Evolutionary conservation across 1,140 invertebrate species (phyloP), one percentile per base, ranked within the genome.

Genomic region (Bilobella aurantiaca): DNA sequence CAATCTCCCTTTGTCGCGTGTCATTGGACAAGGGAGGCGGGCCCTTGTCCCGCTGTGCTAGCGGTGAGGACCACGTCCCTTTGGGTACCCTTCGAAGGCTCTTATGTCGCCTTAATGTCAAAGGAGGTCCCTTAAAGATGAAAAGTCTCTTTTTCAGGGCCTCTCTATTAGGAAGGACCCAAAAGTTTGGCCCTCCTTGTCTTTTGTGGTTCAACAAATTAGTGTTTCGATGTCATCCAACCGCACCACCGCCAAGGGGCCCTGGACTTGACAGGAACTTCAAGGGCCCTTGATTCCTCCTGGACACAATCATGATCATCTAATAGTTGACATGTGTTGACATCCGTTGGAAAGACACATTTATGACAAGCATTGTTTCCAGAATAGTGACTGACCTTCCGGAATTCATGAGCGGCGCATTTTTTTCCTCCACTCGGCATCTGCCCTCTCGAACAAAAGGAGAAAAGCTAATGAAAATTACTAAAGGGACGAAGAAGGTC

Each of bases 1-100:
- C 8, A 8, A 12, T 31, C 25, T 56, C 57, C 57, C 57, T 31
- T 59, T 62, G 59, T 62, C 59, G 59, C 59, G 59, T 62, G 59
- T 62, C 59, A 37, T 18, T 62, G n/a, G n/a, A n/a, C 3, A 3
- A 25, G 3, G 58, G 59, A 30, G 21, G 23, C 14, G 23, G 23
- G 12, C 21, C 23, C 29, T 58, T 58, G 3, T 23, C 57, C 3
- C 28, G 25, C 57, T 58, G 57, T 16, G n/a, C n/a, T n/a, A n/a
- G n/a, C 14, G 21, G 57, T 31, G 49, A 53, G 12, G 8, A 8
- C 49, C 23, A 12, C 23, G 49, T 42, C 37, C 37, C n/a, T n/a
- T n/a, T 42, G 34, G 34, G 8, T 8, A 42, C 34, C 34, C 34
- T 42, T 42, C 34, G 34, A 42, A n/a, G n/a, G n/a, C n/a, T n/a